phyloP scores from a whole-genome alignment of 2,797 vertebrate genomes.

The Lophotriccus pileatus region DNA sequence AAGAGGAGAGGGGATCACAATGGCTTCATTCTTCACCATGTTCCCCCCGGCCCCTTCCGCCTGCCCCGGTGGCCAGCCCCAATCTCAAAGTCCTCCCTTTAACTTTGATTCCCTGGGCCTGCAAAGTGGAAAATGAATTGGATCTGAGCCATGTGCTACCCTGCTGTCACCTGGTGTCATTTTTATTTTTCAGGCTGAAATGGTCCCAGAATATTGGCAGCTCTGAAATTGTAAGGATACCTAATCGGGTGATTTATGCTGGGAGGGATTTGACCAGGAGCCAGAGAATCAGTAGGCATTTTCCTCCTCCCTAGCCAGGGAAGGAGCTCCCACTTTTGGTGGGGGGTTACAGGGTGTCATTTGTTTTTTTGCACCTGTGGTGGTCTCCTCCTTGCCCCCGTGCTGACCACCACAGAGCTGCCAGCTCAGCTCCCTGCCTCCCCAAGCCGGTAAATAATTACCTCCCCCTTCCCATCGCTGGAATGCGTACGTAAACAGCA shows the following conservation, averaged over 20 bases:
- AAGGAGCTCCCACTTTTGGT: neutral
- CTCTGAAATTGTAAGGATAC: slow-evolving; percentile 64
- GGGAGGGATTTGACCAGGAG: slow-evolving; percentile 50
- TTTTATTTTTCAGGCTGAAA: slow-evolving; percentile 67
- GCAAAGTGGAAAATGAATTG: slow-evolving; percentile 69
- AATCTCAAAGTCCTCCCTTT: slow-evolving; percentile 40
- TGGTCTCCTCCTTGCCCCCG: neutral
- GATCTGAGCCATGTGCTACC: slow-evolving; percentile 55
- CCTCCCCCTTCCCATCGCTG: slow-evolving; percentile 31
- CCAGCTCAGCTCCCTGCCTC: slow-evolving; percentile 27
- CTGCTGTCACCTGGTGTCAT: slow-evolving; percentile 70
- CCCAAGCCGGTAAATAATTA: slow-evolving; percentile 28
- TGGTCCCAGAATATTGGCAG: slow-evolving; percentile 68
- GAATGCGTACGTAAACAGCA: slow-evolving; percentile 45
- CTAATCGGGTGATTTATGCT: slow-evolving; percentile 66
- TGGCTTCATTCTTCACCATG: neutral
- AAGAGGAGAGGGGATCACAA: neutral
- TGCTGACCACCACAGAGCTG: accelerated
- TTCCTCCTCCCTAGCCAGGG: neutral
- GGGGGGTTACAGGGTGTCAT: neutral
- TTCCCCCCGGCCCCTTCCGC: neutral
- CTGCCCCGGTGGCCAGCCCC: neutral
- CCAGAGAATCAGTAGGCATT: slow-evolving; percentile 27
- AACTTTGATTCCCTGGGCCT: slow-evolving; percentile 58
- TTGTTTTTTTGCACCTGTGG: neutral